phyloP scores from a whole-genome alignment of 2,797 vertebrate species.

The Phoeniculus purpureus region DNA sequence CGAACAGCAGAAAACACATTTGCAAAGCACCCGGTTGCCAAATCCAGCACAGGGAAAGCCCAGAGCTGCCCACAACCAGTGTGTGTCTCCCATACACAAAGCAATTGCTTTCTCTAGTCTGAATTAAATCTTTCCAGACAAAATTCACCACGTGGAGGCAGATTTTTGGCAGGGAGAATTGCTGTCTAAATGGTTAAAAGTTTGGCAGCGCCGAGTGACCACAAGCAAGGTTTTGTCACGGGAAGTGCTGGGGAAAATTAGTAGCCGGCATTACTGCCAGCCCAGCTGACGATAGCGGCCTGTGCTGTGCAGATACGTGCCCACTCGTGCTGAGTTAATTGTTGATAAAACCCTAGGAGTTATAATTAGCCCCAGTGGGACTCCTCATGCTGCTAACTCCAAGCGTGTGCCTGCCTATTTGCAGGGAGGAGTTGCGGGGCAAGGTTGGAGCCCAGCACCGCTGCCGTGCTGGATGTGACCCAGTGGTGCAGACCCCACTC shows the following conservation, averaged over 20 bases:
- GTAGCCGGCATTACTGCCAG: background rate
- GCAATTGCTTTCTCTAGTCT: background rate
- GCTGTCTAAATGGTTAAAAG: background rate
- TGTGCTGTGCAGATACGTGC: constrained; percentile 32
- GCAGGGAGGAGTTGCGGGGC: background rate
- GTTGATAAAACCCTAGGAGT: constrained; percentile 61
- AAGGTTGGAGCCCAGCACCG: background rate
- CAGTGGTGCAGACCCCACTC: accelerated
- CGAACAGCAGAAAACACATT: background rate
- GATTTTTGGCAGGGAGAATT: background rate
- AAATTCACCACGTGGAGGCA: background rate
- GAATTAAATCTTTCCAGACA: background rate
- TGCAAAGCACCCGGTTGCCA: background rate
- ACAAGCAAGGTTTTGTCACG: background rate
- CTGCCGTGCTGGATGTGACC: background rate
- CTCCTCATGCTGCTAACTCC: background rate
- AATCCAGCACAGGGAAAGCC: background rate
- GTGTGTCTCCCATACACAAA: background rate
- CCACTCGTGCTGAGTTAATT: constrained; percentile 63
- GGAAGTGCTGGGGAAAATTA: background rate
- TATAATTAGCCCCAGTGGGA: constrained; percentile 41
- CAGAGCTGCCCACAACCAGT: background rate
- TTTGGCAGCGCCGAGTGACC: background rate
- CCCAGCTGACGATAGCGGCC: constrained; percentile 5
- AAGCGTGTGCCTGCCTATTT: background rate